These are phyloP conservation scores for Sebastes kiyomatsui DNA, from an alignment of 2,797 vertebrate genomes.

Conservation along the genomic window DNA sequence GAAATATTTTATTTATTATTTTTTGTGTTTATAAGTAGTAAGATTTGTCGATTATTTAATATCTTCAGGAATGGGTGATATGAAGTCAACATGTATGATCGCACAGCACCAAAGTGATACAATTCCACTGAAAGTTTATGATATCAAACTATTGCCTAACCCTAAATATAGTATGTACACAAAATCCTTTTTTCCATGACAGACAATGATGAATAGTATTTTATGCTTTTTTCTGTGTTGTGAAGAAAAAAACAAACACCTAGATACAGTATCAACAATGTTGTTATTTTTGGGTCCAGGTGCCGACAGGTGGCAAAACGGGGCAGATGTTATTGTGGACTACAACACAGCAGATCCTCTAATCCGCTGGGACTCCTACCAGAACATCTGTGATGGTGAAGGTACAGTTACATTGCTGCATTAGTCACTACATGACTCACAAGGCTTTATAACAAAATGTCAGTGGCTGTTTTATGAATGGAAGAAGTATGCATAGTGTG, in stretches of 20 bases:
- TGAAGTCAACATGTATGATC: background rate
- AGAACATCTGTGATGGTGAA: constrained; percentile 90
- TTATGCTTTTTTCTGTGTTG: background rate
- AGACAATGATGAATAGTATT: background rate
- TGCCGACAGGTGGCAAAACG: constrained; percentile 86
- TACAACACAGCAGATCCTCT: constrained; percentile 91
- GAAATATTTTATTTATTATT: too few species aligned
- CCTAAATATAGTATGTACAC: background rate
- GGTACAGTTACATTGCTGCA: constrained; percentile 73
- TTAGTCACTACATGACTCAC: constrained; percentile 33
- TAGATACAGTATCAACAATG: background rate
- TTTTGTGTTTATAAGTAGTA: background rate
- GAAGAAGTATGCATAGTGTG: background rate
- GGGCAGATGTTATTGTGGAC: constrained; percentile 87
- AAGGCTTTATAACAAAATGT: background rate
- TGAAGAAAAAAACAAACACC: background rate
- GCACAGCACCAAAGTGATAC: background rate
- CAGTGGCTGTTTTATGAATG: constrained; percentile 19
- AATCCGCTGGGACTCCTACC: constrained; percentile 94
- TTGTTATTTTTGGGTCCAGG: constrained; percentile 49
- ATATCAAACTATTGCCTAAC: background rate
- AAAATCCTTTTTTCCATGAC: background rate
- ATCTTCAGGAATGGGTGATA: background rate
- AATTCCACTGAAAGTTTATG: background rate
- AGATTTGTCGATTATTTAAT: background rate